Evolutionary conservation across 2,797 vertebrate genomes (phyloP), one percentile per base, ranked within the genome.

Genomic region (Apogon talboti): DNA sequence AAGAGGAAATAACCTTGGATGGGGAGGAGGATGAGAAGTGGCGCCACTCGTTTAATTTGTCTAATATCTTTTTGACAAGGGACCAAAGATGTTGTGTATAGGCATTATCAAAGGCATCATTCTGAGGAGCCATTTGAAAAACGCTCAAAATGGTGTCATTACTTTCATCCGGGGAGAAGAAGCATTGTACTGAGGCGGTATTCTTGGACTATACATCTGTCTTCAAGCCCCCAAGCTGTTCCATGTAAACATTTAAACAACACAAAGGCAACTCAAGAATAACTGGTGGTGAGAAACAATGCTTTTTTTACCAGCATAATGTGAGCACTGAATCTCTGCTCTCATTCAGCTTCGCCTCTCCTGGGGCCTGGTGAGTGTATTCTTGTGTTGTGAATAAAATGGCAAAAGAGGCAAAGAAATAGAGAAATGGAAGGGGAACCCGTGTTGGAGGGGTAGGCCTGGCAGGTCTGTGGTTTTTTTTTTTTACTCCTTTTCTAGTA

Each of bases 171-270:
- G 11, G 44, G 71, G 76, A 72, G 73, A 71, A 78, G 63, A 77
- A 50, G 78, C 70, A 84, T 84, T 78, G 66, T 78, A 77, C 77
- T 65, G 37, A 85, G 56, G 78, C 60, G n/a, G 77, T 75, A 79
- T 89, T 90, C 81, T 87, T 77, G 76, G 84, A 83, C 83, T 76
- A 84, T 90, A 71, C 89, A 85, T 91, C 87, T 84, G 86, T 87
- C 87, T 92, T 79, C 51, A 46, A 87, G 84, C 92, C 91, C 88
- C 85, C 87, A 63, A 92, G 92, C 87, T 88, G 87, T 91, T 92
- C 87, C 83, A 81, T 93, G 91, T 93, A 92, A 94, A 93, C 93
- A 93, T 93, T 93, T 92, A 89, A 92, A 91, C 89, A 91, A 85
- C 87, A 91, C 90, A 92, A 92, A 91, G 76, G 82, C 85, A 89